These are phyloP conservation scores for Callosobruchus maculatus DNA, from an alignment of 2,888 invertebrate genomes.

Conservation along the genomic window DNA sequence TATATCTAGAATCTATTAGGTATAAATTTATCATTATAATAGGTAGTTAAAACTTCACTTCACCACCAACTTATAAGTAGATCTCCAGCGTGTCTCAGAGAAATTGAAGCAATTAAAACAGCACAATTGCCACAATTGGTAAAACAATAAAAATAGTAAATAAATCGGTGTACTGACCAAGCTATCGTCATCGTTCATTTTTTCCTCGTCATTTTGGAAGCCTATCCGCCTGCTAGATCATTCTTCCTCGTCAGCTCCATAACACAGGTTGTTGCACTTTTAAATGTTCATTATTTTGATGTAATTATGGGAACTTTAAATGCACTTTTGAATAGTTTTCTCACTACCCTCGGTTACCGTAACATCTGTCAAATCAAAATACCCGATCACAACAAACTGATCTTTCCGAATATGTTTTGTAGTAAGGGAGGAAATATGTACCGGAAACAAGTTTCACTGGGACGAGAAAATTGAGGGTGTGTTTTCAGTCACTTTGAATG, in stretches of 20 bases:
- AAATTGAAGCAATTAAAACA: neutral
- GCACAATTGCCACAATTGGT: too few relatives aligned
- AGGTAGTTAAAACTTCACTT: too few relatives aligned
- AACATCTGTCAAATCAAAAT: conserved; percentile 27
- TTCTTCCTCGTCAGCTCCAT: neutral
- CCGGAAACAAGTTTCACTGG: neutral
- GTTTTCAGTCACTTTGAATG: neutral
- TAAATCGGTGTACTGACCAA: conserved; percentile 54
- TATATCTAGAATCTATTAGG: too few relatives aligned
- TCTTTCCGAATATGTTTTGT: neutral
- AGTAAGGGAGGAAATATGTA: neutral
- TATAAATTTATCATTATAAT: too few relatives aligned
- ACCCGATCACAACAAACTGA: conserved; percentile 11
- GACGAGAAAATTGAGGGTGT: neutral
- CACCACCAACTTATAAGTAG: too few relatives aligned
- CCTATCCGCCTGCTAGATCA: conserved; percentile 14
- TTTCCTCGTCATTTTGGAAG: conserved; percentile 62
- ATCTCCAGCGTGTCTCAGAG: neutral
- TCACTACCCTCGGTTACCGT: conserved; percentile 4
- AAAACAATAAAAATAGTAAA: neutral
- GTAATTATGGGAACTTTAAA: neutral
- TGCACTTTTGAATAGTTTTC: neutral
- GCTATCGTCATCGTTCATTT: conserved; percentile 72
- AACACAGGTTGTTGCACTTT: neutral
- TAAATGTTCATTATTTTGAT: neutral